Conservation (phyloP, 2,888 invertebrate species). For the Alsophila aescularia region DNA sequence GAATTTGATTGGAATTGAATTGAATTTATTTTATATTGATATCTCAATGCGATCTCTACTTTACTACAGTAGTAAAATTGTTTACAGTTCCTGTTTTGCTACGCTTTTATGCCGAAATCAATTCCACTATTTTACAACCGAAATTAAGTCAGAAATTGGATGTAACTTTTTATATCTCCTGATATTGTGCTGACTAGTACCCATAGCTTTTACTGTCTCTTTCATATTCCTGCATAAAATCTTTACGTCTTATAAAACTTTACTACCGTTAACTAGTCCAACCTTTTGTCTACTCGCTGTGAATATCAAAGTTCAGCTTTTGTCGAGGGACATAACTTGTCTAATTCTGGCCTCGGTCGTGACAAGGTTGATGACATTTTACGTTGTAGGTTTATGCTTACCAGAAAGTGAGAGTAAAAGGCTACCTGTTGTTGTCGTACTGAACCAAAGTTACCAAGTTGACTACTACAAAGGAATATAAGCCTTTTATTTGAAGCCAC, state of each 20-base stretch:
- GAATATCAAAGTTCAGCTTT: slow-evolving; percentile 30
- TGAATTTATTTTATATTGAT: slow-evolving; percentile 47
- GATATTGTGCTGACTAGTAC: slow-evolving; percentile 25
- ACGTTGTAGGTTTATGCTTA: slow-evolving; percentile 4
- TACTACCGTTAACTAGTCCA: slow-evolving; percentile 23
- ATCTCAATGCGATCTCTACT: slow-evolving; percentile 33
- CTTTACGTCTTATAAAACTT: slow-evolving; percentile 31
- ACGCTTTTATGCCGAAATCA: slow-evolving; percentile 37
- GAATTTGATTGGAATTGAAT: slow-evolving; percentile 57
- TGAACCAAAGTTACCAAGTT: too few relatives aligned
- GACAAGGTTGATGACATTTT: slow-evolving; percentile 25
- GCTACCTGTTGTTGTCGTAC: too few relatives aligned
- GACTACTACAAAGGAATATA: too few relatives aligned
- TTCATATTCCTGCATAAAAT: slow-evolving; percentile 27
- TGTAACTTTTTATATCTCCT: slow-evolving; percentile 28
- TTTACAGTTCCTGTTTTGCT: slow-evolving; percentile 38
- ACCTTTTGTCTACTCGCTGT: slow-evolving; percentile 26
- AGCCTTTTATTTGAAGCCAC: too few relatives aligned
- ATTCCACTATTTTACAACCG: slow-evolving; percentile 38
- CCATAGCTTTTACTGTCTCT: slow-evolving; percentile 20
- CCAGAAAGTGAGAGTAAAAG: not conserved
- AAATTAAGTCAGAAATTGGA: slow-evolving; percentile 39
- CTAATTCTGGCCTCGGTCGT: slow-evolving; percentile 18
- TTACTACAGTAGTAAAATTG: slow-evolving; percentile 46
- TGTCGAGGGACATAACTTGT: slow-evolving; percentile 30